A percentile compares a stretch with the other conserved stretches of the same genome.
These are phyloP conservation scores for Merluccius polli DNA, from an alignment of 2,797 vertebrate genomes.

Conservation along the genomic window DNA sequence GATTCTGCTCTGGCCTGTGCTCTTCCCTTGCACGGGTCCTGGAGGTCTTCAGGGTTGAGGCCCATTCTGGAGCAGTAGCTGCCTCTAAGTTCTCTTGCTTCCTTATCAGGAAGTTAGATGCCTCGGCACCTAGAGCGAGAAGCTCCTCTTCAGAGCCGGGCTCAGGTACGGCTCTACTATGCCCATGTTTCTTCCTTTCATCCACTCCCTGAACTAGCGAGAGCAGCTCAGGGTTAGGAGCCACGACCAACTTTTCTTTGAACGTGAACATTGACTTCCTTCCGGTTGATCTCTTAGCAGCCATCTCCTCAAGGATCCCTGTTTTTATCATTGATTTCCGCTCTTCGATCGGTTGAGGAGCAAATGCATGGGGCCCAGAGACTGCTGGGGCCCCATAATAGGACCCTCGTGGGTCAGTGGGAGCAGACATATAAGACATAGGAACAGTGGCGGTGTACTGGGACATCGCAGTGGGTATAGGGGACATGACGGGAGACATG, in stretches of 20 bases:
- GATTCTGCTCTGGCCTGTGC: slow-evolving; percentile 82
- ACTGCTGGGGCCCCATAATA: slow-evolving; percentile 70
- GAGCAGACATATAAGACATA: slow-evolving; percentile 35
- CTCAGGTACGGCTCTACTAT: slow-evolving; percentile 77
- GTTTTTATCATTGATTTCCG: slow-evolving; percentile 70
- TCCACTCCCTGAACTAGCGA: slow-evolving; percentile 90
- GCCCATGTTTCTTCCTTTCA: slow-evolving; percentile 80
- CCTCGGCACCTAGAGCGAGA: slow-evolving; percentile 90
- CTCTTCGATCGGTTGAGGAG: slow-evolving; percentile 57
- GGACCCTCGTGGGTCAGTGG: slow-evolving; percentile 70
- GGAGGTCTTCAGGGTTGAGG: slow-evolving; percentile 89
- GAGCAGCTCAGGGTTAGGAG: slow-evolving; percentile 92
- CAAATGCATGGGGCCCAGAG: slow-evolving; percentile 65
- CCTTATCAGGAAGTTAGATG: slow-evolving; percentile 85
- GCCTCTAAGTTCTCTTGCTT: slow-evolving; percentile 57
- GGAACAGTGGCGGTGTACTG: slow-evolving; percentile 32
- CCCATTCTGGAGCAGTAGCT: slow-evolving; percentile 78
- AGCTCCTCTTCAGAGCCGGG: slow-evolving; percentile 80
- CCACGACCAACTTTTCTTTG: slow-evolving; percentile 87
- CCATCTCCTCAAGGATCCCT: slow-evolving; percentile 85
- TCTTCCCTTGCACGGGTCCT: slow-evolving; percentile 79
- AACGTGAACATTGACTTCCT: slow-evolving; percentile 98
- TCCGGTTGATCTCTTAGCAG: slow-evolving; percentile 61
- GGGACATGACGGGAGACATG: slow-evolving; percentile 49
- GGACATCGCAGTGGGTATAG: slow-evolving; percentile 30